These are phyloP conservation scores for Crambe crambe DNA, from an alignment of 37 sponge, comb jelly and placozoan genomes.

Conservation along the genomic window DNA sequence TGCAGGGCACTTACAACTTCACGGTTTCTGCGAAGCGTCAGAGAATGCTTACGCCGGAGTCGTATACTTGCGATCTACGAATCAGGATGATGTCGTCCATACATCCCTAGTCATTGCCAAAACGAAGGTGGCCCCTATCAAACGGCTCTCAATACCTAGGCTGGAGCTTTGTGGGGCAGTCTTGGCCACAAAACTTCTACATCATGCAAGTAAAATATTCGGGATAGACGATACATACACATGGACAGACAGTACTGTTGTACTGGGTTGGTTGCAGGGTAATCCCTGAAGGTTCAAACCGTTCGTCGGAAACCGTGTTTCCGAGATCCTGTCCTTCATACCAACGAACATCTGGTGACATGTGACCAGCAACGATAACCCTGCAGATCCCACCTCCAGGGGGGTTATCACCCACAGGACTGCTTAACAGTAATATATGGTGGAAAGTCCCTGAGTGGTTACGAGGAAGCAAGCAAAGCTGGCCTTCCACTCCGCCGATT, in stretches of 20 bases:
- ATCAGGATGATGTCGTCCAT: not conserved
- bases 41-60: not conserved
- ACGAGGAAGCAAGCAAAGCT: too few species aligned
- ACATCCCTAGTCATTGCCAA: not conserved
- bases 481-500: too few species aligned
- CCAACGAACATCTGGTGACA: not conserved
- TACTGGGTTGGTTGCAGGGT: not conserved
- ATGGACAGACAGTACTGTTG: not conserved
- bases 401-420: not conserved
- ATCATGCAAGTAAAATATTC: not conserved
- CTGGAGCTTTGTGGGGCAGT: constrained; percentile 4
- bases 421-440: not conserved
- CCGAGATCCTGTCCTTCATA: not conserved
- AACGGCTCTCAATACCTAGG: not conserved
- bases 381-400: not conserved
- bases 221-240: not conserved
- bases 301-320: not conserved
- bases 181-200: not conserved
- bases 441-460: not conserved
- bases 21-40: not conserved
- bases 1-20: not conserved
- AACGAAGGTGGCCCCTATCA: not conserved
- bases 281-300: not conserved
- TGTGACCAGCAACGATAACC: not conserved
- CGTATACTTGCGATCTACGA: not conserved